Percentiles rank a stretch among this genome's conserved stretches.
Evolutionary conservation across 2,888 invertebrate species (phyloP).

Genomic region (Leptopilina myrica): DNA sequence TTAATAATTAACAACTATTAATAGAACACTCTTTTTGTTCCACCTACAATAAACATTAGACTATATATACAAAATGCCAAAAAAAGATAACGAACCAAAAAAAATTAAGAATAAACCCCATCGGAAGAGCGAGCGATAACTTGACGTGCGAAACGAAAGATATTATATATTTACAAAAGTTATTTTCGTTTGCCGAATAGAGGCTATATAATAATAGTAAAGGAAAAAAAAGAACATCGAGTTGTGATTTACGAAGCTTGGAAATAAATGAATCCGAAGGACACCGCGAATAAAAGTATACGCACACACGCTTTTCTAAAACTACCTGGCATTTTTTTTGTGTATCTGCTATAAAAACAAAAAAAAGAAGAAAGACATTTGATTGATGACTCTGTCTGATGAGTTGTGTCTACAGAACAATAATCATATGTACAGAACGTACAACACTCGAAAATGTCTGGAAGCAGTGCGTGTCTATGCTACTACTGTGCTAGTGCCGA

Average conservation of each 20-base stretch:
- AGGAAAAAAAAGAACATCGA: constrained; percentile 9
- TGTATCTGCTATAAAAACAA: background rate
- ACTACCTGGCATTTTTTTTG: constrained; percentile 1
- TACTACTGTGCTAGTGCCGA: too few species aligned
- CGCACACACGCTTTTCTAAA: constrained; percentile 25
- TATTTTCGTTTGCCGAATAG: constrained; percentile 18
- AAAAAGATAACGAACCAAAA: too few species aligned
- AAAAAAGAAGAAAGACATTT: background rate
- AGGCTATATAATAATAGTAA: background rate
- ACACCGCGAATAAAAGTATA: constrained; percentile 24
- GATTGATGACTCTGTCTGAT: constrained; percentile 24
- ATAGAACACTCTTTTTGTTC: too few species aligned
- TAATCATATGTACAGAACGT: background rate
- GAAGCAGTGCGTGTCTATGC: too few species aligned
- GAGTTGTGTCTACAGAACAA: constrained; percentile 23
- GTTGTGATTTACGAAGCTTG: constrained; percentile 40
- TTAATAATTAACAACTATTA: too few species aligned
- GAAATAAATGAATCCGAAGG: constrained; percentile 40
- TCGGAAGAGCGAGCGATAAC: too few species aligned
- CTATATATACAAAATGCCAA: too few species aligned
- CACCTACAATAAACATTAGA: too few species aligned
- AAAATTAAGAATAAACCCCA: too few species aligned
- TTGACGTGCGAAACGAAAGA: too few species aligned
- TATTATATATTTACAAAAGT: constrained; percentile 13
- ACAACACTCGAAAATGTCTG: background rate